A percentile compares a stretch with the other conserved stretches of the same genome.
Evolutionary conservation across 2,888 invertebrate species (phyloP).

Genomic region (Napeogenes sylphis): DNA sequence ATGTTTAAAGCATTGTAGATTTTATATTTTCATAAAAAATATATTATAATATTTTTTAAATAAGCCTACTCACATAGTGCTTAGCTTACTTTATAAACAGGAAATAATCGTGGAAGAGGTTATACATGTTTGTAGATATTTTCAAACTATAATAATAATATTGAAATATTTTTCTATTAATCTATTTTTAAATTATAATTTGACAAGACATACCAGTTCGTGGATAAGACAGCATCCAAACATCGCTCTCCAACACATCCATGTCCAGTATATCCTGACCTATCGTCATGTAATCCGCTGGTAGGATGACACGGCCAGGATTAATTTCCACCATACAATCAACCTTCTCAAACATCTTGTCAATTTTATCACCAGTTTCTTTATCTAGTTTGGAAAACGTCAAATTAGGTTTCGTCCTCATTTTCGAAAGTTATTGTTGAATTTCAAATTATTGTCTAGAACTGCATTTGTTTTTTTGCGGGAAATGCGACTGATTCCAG

Average conservation of each 20-base stretch:
- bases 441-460: conserved; percentile 9
- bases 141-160: too few relatives aligned
- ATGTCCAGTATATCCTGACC: conserved; percentile 84
- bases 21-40: too few relatives aligned
- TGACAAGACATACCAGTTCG: conserved; percentile 83
- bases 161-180: too few relatives aligned
- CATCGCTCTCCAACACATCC: conserved; percentile 84
- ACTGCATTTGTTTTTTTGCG: conserved; percentile 12
- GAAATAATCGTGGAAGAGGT: too few relatives aligned
- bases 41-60: too few relatives aligned
- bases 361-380: conserved; percentile 77
- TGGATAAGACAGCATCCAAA: conserved; percentile 93
- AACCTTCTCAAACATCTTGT: conserved; percentile 82
- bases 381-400: conserved; percentile 79
- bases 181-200: too few relatives aligned
- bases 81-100: too few relatives aligned
- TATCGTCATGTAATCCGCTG: conserved; percentile 82
- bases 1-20: too few relatives aligned
- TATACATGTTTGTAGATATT: too few relatives aligned
- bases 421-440: conserved; percentile 36
- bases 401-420: conserved; percentile 61
- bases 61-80: too few relatives aligned
- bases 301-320: conserved; percentile 83
- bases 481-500: conserved; percentile 33
- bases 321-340: conserved; percentile 84